Base-by-base conservation (phyloP, 1,140 invertebrate genomes). In the Ips nitidus region DNA sequence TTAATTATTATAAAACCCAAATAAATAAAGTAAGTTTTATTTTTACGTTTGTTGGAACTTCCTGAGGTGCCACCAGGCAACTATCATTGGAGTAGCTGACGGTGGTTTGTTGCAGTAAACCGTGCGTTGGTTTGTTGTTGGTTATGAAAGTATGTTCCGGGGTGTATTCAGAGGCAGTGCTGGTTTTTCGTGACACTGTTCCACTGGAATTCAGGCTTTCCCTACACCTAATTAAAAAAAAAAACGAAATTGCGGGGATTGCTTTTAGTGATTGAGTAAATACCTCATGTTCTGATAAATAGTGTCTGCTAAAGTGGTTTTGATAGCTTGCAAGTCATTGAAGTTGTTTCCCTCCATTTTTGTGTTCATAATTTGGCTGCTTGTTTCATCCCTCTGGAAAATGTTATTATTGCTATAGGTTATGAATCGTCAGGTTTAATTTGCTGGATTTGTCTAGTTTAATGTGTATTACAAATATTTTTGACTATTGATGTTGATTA, bases 151-250 rank as follows among this genome's bases (percentile, higher is more conserved):
- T 84, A 53, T 81, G 82, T 64, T 85, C 84, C 1, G 84, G 83
- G 62, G 84, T 84, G 60, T 83, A 84, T 66, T 85, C 84, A 59
- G 83, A 83, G 71, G 83, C 82, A 2, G 84, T 85, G 71, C 83
- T 84, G 1, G 84, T 84, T 73, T 85, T 85, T 7, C 84, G 77
- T 1, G 84, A 85, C 7, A 81, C 81, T 2, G 83, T 83, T 22
- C 80, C 82, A 8, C 82, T 84, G 36, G 80, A 82, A 41, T 83
- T 81, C 2, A 82, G 75, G 67, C 83, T 83, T 52, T 84, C 82
- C 47, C 82, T 76, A 66, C 78, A 79, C 3, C 73, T 68, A 42
- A 41, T 60, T 55, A 6, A 22, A 22, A 22, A 22, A 57, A 56
- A 57, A 38, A 43, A 65, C 37, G 2, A 66, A 4, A 38, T 36